Evolutionary conservation across 1,140 invertebrate species (phyloP), one percentile per base, ranked within the genome.

Genomic region (Pristionchus pacificus): DNA sequence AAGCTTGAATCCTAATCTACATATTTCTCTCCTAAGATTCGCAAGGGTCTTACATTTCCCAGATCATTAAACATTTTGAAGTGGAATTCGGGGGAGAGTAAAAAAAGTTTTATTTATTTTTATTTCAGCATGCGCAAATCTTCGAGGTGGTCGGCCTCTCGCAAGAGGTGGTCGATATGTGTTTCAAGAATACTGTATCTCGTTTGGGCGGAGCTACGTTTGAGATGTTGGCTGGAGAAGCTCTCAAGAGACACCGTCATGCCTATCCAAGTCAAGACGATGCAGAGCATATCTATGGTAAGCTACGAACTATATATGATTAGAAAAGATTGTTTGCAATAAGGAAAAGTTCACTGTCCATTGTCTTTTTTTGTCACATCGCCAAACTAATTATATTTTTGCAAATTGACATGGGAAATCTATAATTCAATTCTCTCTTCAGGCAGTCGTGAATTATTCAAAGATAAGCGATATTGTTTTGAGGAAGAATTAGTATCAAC

Each of bases 141-240:
- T 99, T 99, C 84, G 96, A 99, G 87, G 95, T 95, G 28, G 93
- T 99, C 29, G 96, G 96, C 15, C 85, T 98, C 6, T 89, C 91
- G 57, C 88, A 91, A 74, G 93, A 97, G 84, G 91, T 98, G 0
- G 90, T 98, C 63, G 90, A 97, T 62, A 92, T 92, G 80, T 98
- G 95, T 85, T 98, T 99, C 86, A 91, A 88, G 85, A 94, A 94
- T 67, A 97, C 95, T 0, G 90, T 93, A 6, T 97, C 94, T 25
- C 90, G 95, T 72, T 91, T 99, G 80, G 95, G 94, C 69, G 96
- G 96, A 29, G 90, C 93, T 0, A 92, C 89, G 29, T 92, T 99
- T 77, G 90, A 93, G 75, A 89, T 93, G 38, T 82, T 98, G 13
- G 93, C 92, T 0, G 88, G 89, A 74, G 96, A 99, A 87, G 91